phyloP scores from a whole-genome alignment of 2,888 invertebrate species.

The Zelleria hepariella region DNA sequence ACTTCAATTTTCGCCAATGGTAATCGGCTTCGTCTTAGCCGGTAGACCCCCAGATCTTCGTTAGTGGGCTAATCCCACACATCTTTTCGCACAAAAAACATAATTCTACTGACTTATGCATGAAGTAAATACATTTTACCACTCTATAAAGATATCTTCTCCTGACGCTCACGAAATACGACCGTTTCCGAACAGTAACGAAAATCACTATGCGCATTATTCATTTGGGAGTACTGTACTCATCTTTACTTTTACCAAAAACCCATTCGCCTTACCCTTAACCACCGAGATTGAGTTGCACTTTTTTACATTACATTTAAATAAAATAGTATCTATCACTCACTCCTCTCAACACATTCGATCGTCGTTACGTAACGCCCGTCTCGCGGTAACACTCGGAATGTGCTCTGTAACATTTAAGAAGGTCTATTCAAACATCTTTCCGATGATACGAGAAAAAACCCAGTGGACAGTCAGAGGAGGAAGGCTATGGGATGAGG shows the following conservation, averaged over 20 bases:
- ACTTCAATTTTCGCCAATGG: no score
- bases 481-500: not conserved
- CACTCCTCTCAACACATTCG: not conserved
- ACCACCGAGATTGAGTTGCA: not conserved
- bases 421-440: not conserved
- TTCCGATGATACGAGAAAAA: not conserved
- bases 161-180: no score
- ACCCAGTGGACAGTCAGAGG: not conserved
- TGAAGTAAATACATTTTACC: no score
- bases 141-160: no score
- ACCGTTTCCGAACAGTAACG: no score
- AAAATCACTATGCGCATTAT: no score
- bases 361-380: not conserved
- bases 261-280: not conserved
- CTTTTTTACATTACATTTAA: not conserved
- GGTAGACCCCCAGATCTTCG: no score
- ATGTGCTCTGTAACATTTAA: not conserved
- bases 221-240: no score
- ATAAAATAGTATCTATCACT: not conserved
- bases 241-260: not conserved
- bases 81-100: no score
- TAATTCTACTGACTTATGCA: no score
- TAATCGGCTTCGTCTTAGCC: no score
- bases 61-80: no score
- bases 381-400: not conserved